Percentiles rank a stretch among this genome's conserved stretches.
Conservation (phyloP, 53 echinoderm and acorn worm genomes). For the Actinopyga echinites region DNA sequence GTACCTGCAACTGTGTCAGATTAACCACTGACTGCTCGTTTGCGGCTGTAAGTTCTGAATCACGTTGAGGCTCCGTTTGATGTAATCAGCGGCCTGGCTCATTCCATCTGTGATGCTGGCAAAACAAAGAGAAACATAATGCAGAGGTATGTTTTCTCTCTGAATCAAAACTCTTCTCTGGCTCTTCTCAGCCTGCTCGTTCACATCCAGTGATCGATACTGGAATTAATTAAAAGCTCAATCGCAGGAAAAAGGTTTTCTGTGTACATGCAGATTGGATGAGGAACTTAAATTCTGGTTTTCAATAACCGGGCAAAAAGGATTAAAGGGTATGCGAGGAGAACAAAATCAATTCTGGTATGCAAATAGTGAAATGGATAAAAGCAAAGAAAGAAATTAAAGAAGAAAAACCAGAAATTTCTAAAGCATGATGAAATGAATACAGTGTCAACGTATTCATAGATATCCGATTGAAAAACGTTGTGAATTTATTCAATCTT, state of each 20-base stretch:
- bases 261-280: slow-evolving; percentile 25
- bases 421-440: too few relatives aligned
- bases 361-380: slow-evolving; percentile 7
- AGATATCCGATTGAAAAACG: too few relatives aligned
- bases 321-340: slow-evolving; percentile 25
- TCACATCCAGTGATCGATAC: slow-evolving; percentile 28
- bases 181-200: neutral
- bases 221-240: slow-evolving; percentile 39
- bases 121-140: slow-evolving; percentile 10
- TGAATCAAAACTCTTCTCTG: slow-evolving; percentile 18
- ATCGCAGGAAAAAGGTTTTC: slow-evolving; percentile 20
- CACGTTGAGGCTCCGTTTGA: slow-evolving; percentile 8
- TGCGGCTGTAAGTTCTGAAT: too few relatives aligned
- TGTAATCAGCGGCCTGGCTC: slow-evolving; percentile 17
- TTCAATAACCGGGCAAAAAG: slow-evolving; percentile 22
- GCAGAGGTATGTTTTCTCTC: slow-evolving; percentile 31
- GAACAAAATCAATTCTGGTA: slow-evolving; percentile 14
- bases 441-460: too few relatives aligned
- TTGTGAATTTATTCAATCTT: too few relatives aligned
- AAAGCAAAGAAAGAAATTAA: slow-evolving; percentile 21
- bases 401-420: too few relatives aligned
- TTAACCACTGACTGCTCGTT: too few relatives aligned
- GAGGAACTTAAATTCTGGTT: slow-evolving; percentile 5
- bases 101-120: slow-evolving; percentile 33
- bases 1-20: slow-evolving; percentile 12